Evolutionary conservation across 1,140 invertebrate genomes (phyloP).

Genomic region (Chironomus tepperi): DNA sequence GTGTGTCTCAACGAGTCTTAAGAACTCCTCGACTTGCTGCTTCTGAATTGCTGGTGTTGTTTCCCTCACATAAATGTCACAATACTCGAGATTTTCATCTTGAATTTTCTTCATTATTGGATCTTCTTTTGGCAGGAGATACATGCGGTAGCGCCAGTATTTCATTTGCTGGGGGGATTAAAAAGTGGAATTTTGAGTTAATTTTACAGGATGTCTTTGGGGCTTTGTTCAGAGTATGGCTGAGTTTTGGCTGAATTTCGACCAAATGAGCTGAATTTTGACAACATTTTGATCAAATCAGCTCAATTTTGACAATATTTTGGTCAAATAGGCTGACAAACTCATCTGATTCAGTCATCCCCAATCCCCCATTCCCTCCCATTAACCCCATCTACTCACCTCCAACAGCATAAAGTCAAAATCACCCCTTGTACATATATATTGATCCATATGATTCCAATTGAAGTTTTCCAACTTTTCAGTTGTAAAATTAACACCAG

Average conservation of each 20-base stretch:
- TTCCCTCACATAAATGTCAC: constrained; percentile 64
- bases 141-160: constrained; percentile 89
- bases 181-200: no score
- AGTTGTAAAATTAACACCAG: constrained; percentile 86
- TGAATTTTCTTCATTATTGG: constrained; percentile 61
- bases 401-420: constrained; percentile 79
- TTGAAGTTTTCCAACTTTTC: constrained; percentile 94
- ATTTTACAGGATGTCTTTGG: no score
- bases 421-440: constrained; percentile 88
- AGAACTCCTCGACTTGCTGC: constrained; percentile 61
- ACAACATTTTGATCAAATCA: no score
- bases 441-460: constrained; percentile 97
- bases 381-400: constrained; percentile 41
- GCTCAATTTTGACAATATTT: no score
- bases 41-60: constrained; percentile 51
- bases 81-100: constrained; percentile 57
- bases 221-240: no score
- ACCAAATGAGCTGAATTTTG: no score
- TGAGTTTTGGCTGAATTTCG: no score
- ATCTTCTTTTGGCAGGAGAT: constrained; percentile 70
- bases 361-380: no score
- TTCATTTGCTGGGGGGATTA: constrained; percentile 59
- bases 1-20: constrained; percentile 79
- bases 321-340: no score
- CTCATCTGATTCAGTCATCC: no score